Conservation (phyloP, 2,888 invertebrate genomes). For the Lochmaea capreae region DNA sequence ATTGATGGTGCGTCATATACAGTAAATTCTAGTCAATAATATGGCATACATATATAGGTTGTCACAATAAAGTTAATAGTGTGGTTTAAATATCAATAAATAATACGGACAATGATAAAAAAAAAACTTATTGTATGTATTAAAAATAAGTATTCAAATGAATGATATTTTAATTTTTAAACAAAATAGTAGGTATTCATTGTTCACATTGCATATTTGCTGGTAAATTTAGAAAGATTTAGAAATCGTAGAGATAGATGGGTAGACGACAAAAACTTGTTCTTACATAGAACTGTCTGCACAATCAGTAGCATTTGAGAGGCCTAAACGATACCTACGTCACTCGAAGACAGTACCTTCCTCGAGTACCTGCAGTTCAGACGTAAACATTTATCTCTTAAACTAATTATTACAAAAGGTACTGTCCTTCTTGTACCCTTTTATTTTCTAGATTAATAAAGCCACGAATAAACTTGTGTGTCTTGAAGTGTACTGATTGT, state of each 20-base stretch:
- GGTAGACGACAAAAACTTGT: slow-evolving; percentile 41
- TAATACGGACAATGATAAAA: too few species aligned
- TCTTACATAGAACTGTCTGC: slow-evolving; percentile 47
- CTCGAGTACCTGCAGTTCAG: slow-evolving; percentile 49
- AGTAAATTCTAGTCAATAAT: too few species aligned
- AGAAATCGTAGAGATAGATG: slow-evolving; percentile 33
- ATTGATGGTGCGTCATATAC: too few species aligned
- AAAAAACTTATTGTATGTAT: too few species aligned
- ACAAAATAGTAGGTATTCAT: not conserved
- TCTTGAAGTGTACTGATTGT: too few species aligned
- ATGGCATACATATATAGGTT: too few species aligned
- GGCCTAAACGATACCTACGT: slow-evolving; percentile 58
- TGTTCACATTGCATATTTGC: slow-evolving; percentile 12
- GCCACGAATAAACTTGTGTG: slow-evolving; percentile 8
- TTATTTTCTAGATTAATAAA: not conserved
- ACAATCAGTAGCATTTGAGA: slow-evolving; percentile 61
- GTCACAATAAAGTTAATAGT: too few species aligned
- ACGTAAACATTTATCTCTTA: slow-evolving; percentile 38
- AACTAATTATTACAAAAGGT: slow-evolving; percentile 34
- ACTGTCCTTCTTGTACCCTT: slow-evolving; percentile 30
- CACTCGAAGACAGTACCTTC: slow-evolving; percentile 53
- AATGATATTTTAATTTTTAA: not conserved
- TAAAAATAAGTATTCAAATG: too few species aligned
- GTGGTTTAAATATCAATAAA: too few species aligned
- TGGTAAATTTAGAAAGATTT: slow-evolving; percentile 20